Evolutionary conservation across 2,888 invertebrate genomes (phyloP), one percentile per base, ranked within the genome.

Genomic region (Latrodectus hesperus): DNA sequence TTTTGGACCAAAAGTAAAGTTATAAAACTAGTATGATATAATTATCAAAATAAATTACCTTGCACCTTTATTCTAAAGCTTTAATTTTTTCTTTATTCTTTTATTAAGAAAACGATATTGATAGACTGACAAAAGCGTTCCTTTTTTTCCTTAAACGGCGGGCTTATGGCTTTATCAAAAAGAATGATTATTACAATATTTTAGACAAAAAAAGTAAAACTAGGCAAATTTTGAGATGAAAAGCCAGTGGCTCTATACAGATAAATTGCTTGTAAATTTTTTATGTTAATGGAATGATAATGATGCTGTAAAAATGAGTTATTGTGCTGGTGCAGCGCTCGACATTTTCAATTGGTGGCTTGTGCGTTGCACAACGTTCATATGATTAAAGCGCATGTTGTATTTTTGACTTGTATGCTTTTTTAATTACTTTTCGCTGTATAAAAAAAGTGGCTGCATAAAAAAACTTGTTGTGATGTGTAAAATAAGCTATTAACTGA

Each of bases 401-500:
- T 81, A 76, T 85, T 73, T 82, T 85, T 26, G 70, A 78, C 84
- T 84, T 72, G 71, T 72, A 72, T 72, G 81, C 81, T 86, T 86
- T 81, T 73, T 75, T 74, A 67, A 53, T n/a, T 70, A 68, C 64
- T 70, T 67, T 81, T 76, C 86, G 86, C 86, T 86, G 86, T 86
- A 86, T 22, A 22, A 22, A 22, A 22, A 86, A 86, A 86, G 65
- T 86, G 76, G 76, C 81, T 86, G 81, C 86, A 86, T 22, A 22
- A 22, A 22, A 79, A 60, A 70, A 86, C 81, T 81, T 80, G 81
- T 86, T 81, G 81, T 86, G 81, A 80, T 86, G 86, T 86, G 86
- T 86, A 86, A 86, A 86, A 86, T 81, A 86, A 78, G 72, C 71
- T 81, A 81, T 86, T 81, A 86, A 81, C 71, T 77, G 74, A 84